Conservation (phyloP, 2,797 vertebrate genomes). For the Phylloscopus collybita region DNA sequence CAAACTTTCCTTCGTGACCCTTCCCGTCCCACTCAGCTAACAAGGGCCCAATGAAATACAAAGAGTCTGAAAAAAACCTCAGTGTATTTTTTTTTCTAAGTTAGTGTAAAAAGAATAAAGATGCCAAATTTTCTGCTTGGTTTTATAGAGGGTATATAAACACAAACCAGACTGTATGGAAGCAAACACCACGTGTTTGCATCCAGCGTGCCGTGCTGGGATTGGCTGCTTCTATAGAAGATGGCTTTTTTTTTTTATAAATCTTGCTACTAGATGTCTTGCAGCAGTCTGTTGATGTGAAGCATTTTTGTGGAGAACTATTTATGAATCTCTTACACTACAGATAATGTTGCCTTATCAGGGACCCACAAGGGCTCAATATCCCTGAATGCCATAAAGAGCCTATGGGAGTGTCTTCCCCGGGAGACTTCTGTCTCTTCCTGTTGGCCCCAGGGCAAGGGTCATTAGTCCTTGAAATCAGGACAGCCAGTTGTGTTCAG, state of each 20-base stretch:
- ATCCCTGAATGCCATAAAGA: conserved; percentile 36
- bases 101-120: conserved; percentile 49
- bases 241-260: background rate
- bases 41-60: conserved; percentile 66
- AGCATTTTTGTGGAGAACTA: conserved; percentile 45
- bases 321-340: conserved; percentile 71
- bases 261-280: conserved; percentile 8
- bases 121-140: conserved; percentile 58
- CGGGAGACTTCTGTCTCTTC: conserved; percentile 15
- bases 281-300: conserved; percentile 28
- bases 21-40: conserved; percentile 51
- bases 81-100: background rate
- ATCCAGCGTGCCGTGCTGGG: background rate
- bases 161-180: conserved; percentile 49
- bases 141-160: conserved; percentile 46
- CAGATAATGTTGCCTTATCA: conserved; percentile 61
- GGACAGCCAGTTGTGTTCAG: conserved; percentile 32
- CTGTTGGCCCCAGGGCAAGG: conserved; percentile 9
- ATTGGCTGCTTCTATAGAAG: conserved; percentile 42
- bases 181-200: conserved; percentile 48
- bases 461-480: conserved; percentile 21
- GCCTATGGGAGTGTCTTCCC: conserved; percentile 35
- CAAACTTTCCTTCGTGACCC: conserved; percentile 38
- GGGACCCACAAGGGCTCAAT: background rate
- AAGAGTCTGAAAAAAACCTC: conserved; percentile 62